phyloP scores from a whole-genome alignment of 2,113 vertebrate genomes.

The Pheucticus melanocephalus region DNA sequence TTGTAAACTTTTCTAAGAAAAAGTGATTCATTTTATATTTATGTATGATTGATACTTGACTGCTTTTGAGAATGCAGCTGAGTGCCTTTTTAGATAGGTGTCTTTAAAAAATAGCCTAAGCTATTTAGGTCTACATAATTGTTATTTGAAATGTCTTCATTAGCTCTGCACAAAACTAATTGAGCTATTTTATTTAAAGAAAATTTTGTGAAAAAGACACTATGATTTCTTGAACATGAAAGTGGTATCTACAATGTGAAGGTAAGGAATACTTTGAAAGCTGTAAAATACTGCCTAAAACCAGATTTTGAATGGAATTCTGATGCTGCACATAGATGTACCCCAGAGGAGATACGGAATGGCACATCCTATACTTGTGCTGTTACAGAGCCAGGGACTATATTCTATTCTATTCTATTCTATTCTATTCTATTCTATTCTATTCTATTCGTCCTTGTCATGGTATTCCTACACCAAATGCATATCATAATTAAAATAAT shows the following conservation, averaged over 20 bases:
- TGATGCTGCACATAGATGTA: neutral
- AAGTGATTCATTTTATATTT: neutral
- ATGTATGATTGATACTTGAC: neutral
- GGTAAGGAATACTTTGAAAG: neutral
- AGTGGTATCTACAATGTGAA: neutral
- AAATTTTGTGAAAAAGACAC: neutral
- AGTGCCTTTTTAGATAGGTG: neutral
- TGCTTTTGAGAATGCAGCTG: neutral
- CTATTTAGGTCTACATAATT: neutral
- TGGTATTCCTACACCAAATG: neutral
- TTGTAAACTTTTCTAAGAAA: neutral
- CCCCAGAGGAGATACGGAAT: neutral
- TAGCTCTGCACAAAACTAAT: neutral
- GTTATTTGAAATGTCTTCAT: neutral
- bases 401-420: too few relatives aligned
- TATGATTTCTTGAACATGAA: neutral
- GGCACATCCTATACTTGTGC: neutral
- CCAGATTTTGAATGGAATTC: neutral
- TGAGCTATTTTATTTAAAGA: neutral
- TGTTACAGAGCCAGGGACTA: neutral
- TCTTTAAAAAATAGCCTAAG: neutral
- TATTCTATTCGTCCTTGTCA: neutral
- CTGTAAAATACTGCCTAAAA: neutral
- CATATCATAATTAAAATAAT: neutral
- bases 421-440: too few relatives aligned